Evolutionary conservation across 2,888 invertebrate species (phyloP), one percentile per base, ranked within the genome.

Genomic region (Hofmannophila pseudospretella): DNA sequence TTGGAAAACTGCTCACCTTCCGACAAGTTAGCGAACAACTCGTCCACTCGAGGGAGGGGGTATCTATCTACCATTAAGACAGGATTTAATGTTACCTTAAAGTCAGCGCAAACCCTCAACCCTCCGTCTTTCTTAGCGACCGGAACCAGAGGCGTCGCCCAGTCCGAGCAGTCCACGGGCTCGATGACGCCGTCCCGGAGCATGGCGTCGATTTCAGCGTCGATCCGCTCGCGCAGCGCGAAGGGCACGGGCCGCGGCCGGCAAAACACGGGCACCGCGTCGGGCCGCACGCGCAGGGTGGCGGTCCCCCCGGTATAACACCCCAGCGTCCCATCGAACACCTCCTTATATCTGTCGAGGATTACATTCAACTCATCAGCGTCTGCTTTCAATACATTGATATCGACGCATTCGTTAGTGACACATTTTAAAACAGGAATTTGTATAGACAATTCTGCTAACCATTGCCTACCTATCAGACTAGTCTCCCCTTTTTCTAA

Each of bases 11-110:
- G 20, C 13, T 22, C 11, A 8, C 14, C 28, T 0, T 36, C 42
- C 1, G 20, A 23, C n/a, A 42, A 26, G 9, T 22, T 28, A 11
- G 23, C 30, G 9, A 45, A 31, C 5, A 45, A 8, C n/a, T 45
- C 45, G 8, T 45, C 42, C 10, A 45, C 20, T 23, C 22, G 34
- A 4, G 45, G 45, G 2, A 32, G 11, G 1, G 32, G 32, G 25
- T 32, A 32, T 7, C 28, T 33, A 25, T 38, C 38, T 19, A 38
- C 30, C 31, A 29, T 13, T 4, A 37, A 27, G 8, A 32, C 37
- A 2, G 27, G 32, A 12, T 37, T 37, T 7, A 37, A 10, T 1
- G 32, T 32, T 29, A 28, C 32, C n/a, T 32, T 32, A 13, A 23
- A 32, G 12, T 32, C 23, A 2, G 32, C 32, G n/a, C 32, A 32